Conservation (phyloP, 2,888 invertebrate genomes). For the Hydrotaea cyrtoneurina region DNA sequence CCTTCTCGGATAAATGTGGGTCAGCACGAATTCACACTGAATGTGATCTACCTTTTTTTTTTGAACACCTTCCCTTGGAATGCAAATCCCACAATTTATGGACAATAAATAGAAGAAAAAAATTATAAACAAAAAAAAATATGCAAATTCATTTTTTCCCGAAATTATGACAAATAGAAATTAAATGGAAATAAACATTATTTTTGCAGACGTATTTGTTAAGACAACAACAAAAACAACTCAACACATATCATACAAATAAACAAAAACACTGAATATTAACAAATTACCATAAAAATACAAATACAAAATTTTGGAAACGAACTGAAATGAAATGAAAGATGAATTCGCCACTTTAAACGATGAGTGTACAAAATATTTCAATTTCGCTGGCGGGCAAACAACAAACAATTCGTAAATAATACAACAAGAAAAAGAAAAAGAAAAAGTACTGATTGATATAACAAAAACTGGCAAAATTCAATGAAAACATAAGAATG, state of each 20-base stretch:
- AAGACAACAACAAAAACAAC: neutral
- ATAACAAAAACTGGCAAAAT: neutral
- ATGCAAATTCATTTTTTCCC: constrained; percentile 23
- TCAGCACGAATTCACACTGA: too few species aligned
- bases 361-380: constrained; percentile 17
- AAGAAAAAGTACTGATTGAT: neutral
- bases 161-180: constrained; percentile 32
- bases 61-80: neutral
- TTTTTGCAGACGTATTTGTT: neutral
- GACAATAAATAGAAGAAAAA: neutral
- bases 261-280: neutral
- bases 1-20: too few species aligned
- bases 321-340: constrained; percentile 5
- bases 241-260: neutral
- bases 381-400: neutral
- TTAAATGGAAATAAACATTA: constrained; percentile 45
- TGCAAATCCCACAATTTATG: neutral
- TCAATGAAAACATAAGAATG: neutral
- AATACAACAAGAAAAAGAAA: too few species aligned
- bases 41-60: too few species aligned
- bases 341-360: neutral
- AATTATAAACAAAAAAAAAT: constrained; percentile 13
- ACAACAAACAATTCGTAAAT: neutral
- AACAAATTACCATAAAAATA: constrained; percentile 5
- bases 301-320: neutral